Evolutionary conservation across 2,797 vertebrate species (phyloP), one percentile per base, ranked within the genome.

Genomic region (Periophthalmus magnuspinnatus): DNA sequence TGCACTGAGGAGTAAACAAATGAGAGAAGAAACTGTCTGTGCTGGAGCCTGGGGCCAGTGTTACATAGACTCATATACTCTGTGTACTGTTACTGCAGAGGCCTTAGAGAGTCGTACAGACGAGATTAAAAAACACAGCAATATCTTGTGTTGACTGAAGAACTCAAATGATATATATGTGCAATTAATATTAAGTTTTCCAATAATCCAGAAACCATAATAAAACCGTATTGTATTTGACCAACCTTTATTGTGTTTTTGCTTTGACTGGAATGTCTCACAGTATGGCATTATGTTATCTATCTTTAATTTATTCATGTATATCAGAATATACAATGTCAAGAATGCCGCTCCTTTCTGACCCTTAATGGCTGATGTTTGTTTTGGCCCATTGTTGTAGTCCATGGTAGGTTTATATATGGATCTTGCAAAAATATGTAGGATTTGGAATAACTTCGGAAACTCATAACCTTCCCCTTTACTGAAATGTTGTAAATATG

Each of bases 21-120:
- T 84, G 72, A 80, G 68, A 79, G 65, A 71, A 17, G 57, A 63
- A 71, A 71, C 58, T 16, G 66, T 81, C 69, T 84, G 68, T 62
- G 68, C 66, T 75, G 4, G 69, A 83, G 81, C 88, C 74, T 65
- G 16, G 0, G 79, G 82, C 77, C 71, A 77, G 50, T 72, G 73
- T 80, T 77, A 71, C 72, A 66, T 28, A 47, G 21, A 57, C 69
- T 64, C 47, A 70, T 63, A 78, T 76, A 72, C 61, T 28, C 60
- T 61, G 58, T 6, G 52, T n/a, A 65, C 61, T 71, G 67, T 69
- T 41, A 73, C 63, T 68, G 65, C 60, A 21, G 48, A 52, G 32
- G 58, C 36, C 22, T 64, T 34, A 77, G 61, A 65, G 48, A 68
- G 41, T 62, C 10, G 10, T 68, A 58, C 64, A 17, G 21, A 22